A percentile compares a stretch with the other conserved stretches of the same genome.
Conservation (phyloP, 2,888 invertebrate species). For the Hedya salicella region DNA sequence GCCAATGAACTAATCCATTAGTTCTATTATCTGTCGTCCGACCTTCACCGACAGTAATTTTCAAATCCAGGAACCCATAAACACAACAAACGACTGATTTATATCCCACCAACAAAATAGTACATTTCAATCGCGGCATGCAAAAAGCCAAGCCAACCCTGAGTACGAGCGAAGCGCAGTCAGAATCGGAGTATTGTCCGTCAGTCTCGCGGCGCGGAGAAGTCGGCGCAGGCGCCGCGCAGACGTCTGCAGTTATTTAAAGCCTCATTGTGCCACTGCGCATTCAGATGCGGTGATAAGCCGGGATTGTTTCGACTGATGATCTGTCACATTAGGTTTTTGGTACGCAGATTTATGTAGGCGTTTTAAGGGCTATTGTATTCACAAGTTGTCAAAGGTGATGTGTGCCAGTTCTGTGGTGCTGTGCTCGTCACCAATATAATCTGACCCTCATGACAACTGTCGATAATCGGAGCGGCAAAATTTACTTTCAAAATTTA, state of each 20-base stretch:
- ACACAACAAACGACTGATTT: slow-evolving; percentile 23
- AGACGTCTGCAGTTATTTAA: slow-evolving; percentile 79
- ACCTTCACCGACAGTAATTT: too few relatives aligned
- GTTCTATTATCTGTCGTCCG: too few relatives aligned
- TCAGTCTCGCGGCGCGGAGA: slow-evolving; percentile 68
- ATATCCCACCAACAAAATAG: slow-evolving; percentile 21
- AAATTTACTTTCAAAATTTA: too few relatives aligned
- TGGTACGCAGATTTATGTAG: slow-evolving; percentile 34
- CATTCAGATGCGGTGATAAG: slow-evolving; percentile 78
- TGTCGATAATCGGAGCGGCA: too few relatives aligned
- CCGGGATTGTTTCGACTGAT: slow-evolving; percentile 75
- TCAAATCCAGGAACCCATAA: too few relatives aligned
- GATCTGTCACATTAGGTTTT: slow-evolving; percentile 68
- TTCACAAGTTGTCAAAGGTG: too few relatives aligned
- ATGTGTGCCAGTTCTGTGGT: too few relatives aligned
- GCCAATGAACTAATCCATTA: too few relatives aligned
- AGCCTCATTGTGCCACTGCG: slow-evolving; percentile 77
- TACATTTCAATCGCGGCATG: slow-evolving; percentile 43
- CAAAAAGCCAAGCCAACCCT: slow-evolving; percentile 61
- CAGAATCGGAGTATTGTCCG: slow-evolving; percentile 75
- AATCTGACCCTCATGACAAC: too few relatives aligned
- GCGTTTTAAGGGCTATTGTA: not conserved
- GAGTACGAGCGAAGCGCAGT: slow-evolving; percentile 56
- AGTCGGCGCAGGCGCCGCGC: slow-evolving; percentile 77
- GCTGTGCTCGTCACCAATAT: too few relatives aligned